Conservation (phyloP, 2,113 vertebrate genomes). For the Glaucomys volans region DNA sequence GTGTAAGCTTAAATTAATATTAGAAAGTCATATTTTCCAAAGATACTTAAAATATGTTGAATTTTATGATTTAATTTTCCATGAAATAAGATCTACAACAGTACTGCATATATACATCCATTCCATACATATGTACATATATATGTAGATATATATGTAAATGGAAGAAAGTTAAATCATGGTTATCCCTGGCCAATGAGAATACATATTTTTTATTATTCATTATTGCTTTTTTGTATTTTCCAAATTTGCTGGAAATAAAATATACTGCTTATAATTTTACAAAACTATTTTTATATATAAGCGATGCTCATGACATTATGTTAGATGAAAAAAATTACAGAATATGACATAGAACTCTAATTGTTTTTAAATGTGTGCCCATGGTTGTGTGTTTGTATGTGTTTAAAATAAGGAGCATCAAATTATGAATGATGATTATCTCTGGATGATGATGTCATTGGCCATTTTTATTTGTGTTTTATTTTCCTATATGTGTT, state of each 20-base stretch:
- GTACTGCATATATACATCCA: background rate
- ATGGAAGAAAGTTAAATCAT: background rate
- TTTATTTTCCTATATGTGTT: background rate
- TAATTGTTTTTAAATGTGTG: background rate
- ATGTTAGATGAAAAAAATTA: background rate
- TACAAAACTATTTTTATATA: background rate
- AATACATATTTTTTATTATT: background rate
- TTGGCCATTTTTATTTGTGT: background rate
- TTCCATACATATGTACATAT: background rate
- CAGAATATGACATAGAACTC: constrained; percentile 6
- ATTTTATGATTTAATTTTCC: background rate
- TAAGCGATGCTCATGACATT: background rate
- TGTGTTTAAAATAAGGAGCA: background rate
- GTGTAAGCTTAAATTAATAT: constrained; percentile 21
- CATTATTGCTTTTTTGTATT: background rate
- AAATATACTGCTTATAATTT: background rate
- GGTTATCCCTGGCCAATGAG: background rate
- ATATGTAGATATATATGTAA: background rate
- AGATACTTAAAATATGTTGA: background rate
- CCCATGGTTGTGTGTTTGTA: background rate
- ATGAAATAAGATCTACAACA: background rate
- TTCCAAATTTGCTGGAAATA: constrained; percentile 48
- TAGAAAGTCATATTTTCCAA: constrained; percentile 30
- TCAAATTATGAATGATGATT: background rate
- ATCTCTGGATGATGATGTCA: background rate